phyloP scores from a whole-genome alignment of 1,140 invertebrate species.

The Meloidogyne chitwoodi region DNA sequence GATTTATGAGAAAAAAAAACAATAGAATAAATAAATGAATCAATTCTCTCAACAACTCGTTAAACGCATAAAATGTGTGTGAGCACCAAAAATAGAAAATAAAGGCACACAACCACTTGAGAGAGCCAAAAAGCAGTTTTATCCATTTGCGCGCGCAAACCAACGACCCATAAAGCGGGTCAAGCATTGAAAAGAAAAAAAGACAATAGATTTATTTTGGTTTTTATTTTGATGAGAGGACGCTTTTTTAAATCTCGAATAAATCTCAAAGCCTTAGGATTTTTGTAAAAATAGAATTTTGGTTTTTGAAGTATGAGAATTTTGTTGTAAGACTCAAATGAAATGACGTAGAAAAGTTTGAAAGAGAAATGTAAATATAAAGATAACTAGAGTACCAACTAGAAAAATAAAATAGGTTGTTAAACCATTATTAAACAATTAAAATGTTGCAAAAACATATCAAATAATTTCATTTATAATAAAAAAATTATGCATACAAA shows the following conservation, averaged over 20 bases:
- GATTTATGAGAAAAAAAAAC: not conserved
- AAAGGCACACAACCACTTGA: not conserved
- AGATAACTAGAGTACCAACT: no score
- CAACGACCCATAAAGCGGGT: not conserved
- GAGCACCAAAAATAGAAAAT: not conserved
- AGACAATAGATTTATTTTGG: not conserved
- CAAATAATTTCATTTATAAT: no score
- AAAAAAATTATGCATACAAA: no score
- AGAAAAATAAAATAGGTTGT: no score
- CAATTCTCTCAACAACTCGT: not conserved
- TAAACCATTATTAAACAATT: no score
- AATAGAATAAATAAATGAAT: not conserved
- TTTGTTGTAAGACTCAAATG: no score
- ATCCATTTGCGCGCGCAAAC: not conserved
- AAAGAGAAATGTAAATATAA: no score
- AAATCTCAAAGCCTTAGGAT: not conserved
- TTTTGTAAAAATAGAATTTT: no score
- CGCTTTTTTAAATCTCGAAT: not conserved
- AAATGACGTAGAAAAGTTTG: no score
- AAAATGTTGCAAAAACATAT: no score
- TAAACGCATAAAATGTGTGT: not conserved
- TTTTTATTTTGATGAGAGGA: not conserved
- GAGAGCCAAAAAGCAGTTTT: not conserved
- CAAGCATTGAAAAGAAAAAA: not conserved
- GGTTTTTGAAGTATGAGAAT: no score